A percentile compares a stretch with the other conserved stretches of the same genome.
Conservation (phyloP, 2,888 invertebrate species). For the Parnassius orleans region DNA sequence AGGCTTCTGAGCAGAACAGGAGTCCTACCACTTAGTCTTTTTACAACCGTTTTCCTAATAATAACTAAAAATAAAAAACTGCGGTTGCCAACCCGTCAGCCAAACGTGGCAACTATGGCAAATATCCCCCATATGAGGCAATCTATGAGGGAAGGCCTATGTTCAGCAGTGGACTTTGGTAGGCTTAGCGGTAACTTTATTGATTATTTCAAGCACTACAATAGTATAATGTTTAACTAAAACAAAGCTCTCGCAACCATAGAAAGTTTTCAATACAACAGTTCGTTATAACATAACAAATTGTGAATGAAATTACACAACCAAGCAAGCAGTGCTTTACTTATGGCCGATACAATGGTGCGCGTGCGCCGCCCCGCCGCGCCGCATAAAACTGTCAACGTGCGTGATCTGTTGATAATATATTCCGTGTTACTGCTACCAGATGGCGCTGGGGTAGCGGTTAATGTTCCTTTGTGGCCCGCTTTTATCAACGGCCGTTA, state of each 20-base stretch:
- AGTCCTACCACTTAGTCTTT: too few species aligned
- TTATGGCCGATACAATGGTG: not conserved
- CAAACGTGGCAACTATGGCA: too few species aligned
- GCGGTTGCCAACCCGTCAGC: too few species aligned
- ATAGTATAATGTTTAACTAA: not conserved
- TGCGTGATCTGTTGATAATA: constrained; percentile 46
- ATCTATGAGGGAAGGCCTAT: too few species aligned
- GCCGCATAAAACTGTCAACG: constrained; percentile 59
- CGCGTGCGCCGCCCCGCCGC: constrained; percentile 17
- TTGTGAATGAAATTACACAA: not conserved
- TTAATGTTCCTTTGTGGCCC: not conserved
- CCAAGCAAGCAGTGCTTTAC: not conserved
- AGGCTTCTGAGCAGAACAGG: too few species aligned
- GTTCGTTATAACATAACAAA: not conserved
- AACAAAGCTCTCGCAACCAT: not conserved
- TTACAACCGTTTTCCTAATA: too few species aligned
- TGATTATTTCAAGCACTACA: too few species aligned
- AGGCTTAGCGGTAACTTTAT: too few species aligned
- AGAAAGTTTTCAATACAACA: too few species aligned
- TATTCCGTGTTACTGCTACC: constrained; percentile 28
- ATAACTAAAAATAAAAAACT: too few species aligned
- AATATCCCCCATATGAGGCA: too few species aligned
- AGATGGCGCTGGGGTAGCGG: constrained; percentile 32
- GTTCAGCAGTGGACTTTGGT: too few species aligned
- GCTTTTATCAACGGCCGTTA: not conserved